A percentile compares a stretch with the other conserved stretches of the same genome.
Conservation (phyloP, 2,797 vertebrate genomes). For the Muscicapa striata region DNA sequence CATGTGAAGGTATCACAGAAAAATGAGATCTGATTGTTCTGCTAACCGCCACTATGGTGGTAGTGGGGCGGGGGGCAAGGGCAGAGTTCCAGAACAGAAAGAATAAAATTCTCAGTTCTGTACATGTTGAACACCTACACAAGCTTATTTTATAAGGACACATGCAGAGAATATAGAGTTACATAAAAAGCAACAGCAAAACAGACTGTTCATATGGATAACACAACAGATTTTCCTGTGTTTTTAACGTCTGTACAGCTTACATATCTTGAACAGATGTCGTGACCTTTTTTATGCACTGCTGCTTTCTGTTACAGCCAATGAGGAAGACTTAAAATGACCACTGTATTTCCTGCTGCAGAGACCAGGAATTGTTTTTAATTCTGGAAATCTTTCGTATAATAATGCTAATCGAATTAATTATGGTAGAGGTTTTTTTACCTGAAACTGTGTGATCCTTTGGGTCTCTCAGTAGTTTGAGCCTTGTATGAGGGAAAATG, state of each 20-base stretch:
- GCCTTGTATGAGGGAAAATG: constrained; percentile 88
- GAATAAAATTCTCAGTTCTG: not conserved
- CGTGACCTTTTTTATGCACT: not conserved
- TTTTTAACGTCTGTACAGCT: not conserved
- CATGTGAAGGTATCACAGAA: not conserved
- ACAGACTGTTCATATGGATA: not conserved
- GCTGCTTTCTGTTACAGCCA: not conserved
- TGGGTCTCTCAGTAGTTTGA: constrained; percentile 90
- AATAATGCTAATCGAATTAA: not conserved
- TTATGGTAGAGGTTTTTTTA: constrained; percentile 60
- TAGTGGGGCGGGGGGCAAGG: not conserved
- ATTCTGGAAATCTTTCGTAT: not conserved
- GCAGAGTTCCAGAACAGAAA: not conserved
- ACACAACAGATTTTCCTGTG: not conserved
- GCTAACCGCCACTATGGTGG: not conserved
- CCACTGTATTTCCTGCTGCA: not conserved
- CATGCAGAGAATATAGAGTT: not conserved
- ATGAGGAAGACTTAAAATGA: not conserved
- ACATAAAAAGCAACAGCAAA: constrained; percentile 4
- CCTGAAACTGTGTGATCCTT: constrained; percentile 97
- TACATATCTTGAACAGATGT: constrained; percentile 10
- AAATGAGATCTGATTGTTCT: not conserved
- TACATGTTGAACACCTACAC: not conserved
- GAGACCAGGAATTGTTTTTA: not conserved
- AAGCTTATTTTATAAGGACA: not conserved